Evolutionary conservation across 2,113 vertebrate genomes (phyloP), one percentile per base, ranked within the genome.

Genomic region (Pontoporia blainvillei): DNA sequence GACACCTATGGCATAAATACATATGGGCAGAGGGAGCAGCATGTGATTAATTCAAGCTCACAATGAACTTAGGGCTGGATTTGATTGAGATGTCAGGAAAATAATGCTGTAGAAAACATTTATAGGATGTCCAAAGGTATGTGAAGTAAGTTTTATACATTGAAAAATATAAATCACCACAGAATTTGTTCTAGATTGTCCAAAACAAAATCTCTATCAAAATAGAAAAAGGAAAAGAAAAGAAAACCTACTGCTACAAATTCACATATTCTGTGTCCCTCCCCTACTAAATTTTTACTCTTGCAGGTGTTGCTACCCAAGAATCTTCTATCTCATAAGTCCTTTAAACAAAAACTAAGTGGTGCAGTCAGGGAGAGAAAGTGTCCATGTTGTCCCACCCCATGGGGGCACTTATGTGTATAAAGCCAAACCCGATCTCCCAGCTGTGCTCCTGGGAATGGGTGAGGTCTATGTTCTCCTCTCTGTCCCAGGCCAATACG

Each of bases 361-460:
- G 39, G 25, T 61, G 4, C 2, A 18, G 29, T 10, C 17, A 29
- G 31, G 27, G 31, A 79, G 57, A 71, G 21, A 73, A 87, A 69
- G 13, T 25, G 13, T 27, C 61, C 61, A 44, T 0, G 5, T 2
- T 44, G 14, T 36, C 36, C 2, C 7, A 4, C 1, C 6, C 15
- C 1, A 29, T 2, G 11, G 5, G 14, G 18, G 25, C 69, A 57
- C 44, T 23, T 36, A 41, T 0, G 0, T 57, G 20, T 9, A 27
- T 36, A 62, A 84, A 13, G 52, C 13, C 18, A 71, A 46, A 46
- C 6, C 15, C 44, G 61, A 8, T 85, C 17, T 85, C 20, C 36
- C 41, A n/a, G 11, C 31, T 49, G 2, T 23, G 20, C 7, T 81
- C 64, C n/a, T 41, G 7, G 3, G 6, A 88, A 20, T n/a, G 39